Evolutionary conservation across 1,140 invertebrate species (phyloP).

Genomic region (Apis florea): DNA sequence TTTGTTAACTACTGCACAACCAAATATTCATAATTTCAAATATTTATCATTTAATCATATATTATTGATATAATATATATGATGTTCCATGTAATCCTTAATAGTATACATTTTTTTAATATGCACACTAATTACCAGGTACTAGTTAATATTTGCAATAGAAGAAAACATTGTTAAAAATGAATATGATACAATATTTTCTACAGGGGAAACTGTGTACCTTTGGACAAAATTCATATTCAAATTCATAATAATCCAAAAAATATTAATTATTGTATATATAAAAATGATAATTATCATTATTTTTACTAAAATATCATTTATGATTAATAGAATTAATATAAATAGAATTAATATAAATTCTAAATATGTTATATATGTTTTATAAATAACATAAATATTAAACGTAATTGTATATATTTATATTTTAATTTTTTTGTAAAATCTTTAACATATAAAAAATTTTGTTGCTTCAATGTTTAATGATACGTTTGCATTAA

Average conservation of each 20-base stretch:
- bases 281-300: slow-evolving; percentile 19
- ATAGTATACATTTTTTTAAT: slow-evolving; percentile 19
- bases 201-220: slow-evolving; percentile 13
- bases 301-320: slow-evolving; percentile 6
- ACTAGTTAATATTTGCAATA: slow-evolving; percentile 41
- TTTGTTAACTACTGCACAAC: slow-evolving; percentile 6
- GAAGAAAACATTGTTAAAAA: slow-evolving; percentile 10
- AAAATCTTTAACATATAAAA: neutral
- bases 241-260: neutral
- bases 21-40: slow-evolving; percentile 25
- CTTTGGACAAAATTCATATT: slow-evolving; percentile 21
- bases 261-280: neutral
- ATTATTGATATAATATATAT: slow-evolving; percentile 20
- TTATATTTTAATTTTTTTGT: slow-evolving; percentile 25
- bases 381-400: too few species aligned
- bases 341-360: slow-evolving; percentile 10
- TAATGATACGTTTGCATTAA: neutral
- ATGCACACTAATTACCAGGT: slow-evolving; percentile 39
- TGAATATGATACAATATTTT: slow-evolving; percentile 13
- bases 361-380: slow-evolving; percentile 8
- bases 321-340: slow-evolving; percentile 7
- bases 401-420: neutral
- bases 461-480: slow-evolving; percentile 7
- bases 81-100: slow-evolving; percentile 12
- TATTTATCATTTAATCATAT: slow-evolving; percentile 22